Evolutionary conservation across 2,888 invertebrate genomes (phyloP), one percentile per base, ranked within the genome.

Genomic region (Ennomos erosarius): DNA sequence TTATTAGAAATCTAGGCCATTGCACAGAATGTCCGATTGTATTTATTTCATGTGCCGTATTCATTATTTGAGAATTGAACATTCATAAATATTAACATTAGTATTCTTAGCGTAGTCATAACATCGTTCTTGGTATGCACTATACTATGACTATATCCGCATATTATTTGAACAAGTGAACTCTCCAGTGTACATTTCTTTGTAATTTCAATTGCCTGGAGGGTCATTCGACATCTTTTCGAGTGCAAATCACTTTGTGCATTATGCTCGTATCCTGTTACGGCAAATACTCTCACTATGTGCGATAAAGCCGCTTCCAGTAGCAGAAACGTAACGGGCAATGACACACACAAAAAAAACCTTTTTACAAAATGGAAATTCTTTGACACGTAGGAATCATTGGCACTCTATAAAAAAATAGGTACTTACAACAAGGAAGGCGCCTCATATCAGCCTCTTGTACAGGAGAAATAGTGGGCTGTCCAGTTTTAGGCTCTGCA

Each of bases 391-490:
- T 16, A 16, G 16, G 16, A 16, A 16, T 3, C 16, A 16, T 16
- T 2, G 16, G 16, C 16, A 1, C 1, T 16, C 16, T 16, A 16
- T 3, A 16, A 16, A 16, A 16, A 16, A 16, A 26, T 39, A 26
- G 34, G 26, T 55, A 92, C 94, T 86, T 89, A 95, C 95, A 95
- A 73, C 96, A 96, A 3, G 95, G 94, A 48, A 96, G 84, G 63
- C 82, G 83, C 49, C 72, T 84, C 93, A 95, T 94, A 74, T 95
- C 90, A 5, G 78, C 82, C 70, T 94, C 92, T 0, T 93, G 94
- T 8, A 95, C 92, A 0, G 94, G 93, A 42, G 89, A 80, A 10
- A 93, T 87, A 1, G 82, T 83, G 1, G 95, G 91, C 67, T 93
- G 90, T 12, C 96, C 96, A 50, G 94, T 95, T 74, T 76, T 87